Conservation (phyloP, 1,140 invertebrate species). For the Ostrea denselamellosa region DNA sequence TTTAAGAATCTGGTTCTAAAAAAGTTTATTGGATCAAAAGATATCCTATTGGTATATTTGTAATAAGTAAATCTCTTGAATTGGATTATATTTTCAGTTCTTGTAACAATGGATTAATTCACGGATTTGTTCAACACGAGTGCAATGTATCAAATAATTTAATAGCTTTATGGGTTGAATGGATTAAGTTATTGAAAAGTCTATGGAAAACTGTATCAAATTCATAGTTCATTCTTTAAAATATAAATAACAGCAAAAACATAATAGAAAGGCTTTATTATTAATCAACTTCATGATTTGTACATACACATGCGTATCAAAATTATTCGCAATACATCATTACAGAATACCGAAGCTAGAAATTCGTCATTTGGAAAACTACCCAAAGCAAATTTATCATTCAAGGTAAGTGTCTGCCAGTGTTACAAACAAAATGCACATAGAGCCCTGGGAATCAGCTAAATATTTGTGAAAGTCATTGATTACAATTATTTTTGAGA, state of each 20-base stretch:
- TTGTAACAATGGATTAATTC: not conserved
- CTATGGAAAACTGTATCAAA: not conserved
- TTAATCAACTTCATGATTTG: not conserved
- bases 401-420: not conserved
- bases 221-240: not conserved
- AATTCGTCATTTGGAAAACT: not conserved
- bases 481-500: not conserved
- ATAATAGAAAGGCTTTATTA: not conserved
- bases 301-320: not conserved
- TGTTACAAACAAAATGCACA: not conserved
- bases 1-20: not conserved
- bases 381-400: not conserved
- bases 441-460: not conserved
- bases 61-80: not conserved
- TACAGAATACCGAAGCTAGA: not conserved
- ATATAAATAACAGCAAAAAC: not conserved
- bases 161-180: not conserved
- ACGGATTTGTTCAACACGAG: not conserved
- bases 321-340: not conserved
- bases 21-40: not conserved
- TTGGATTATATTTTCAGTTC: not conserved
- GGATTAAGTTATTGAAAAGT: slow-evolving; percentile 29
- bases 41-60: not conserved
- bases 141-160: not conserved
- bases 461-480: slow-evolving; percentile 7